A percentile compares a stretch with the other conserved stretches of the same genome.
phyloP scores from a whole-genome alignment of 2,113 vertebrate genomes.

The Gadus macrocephalus region DNA sequence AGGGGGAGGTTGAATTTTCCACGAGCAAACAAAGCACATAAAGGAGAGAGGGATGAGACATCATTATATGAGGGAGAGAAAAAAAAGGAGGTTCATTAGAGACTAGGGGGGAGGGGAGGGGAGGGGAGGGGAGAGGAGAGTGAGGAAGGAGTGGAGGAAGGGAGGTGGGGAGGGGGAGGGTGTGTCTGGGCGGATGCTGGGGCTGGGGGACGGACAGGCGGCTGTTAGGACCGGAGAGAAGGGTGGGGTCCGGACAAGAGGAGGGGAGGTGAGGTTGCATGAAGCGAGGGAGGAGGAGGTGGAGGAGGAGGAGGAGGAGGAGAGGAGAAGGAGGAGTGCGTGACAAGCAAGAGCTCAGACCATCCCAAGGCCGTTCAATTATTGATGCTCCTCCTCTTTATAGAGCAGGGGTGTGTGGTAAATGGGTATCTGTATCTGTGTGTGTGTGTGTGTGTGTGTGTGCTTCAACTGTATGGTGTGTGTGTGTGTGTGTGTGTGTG shows the following conservation, averaged over 20 bases:
- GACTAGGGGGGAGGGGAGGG: too few species aligned
- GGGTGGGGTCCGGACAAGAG: too few species aligned
- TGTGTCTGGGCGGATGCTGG: neutral
- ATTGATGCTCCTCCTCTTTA: constrained; percentile 67
- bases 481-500: constrained; percentile 28
- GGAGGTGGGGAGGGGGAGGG: neutral
- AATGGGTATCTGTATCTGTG: constrained; percentile 31
- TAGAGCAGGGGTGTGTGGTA: too few species aligned
- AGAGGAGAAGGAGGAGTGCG: constrained; percentile 3
- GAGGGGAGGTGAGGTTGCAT: too few species aligned
- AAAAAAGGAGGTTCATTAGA: too few species aligned
- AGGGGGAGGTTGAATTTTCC: too few species aligned
- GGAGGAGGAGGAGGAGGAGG: neutral
- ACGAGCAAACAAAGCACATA: too few species aligned
- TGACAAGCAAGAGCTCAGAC: constrained; percentile 54
- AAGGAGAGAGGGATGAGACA: too few species aligned
- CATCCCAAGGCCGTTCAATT: constrained; percentile 65
- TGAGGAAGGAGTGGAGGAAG: neutral
- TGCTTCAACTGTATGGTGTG: constrained; percentile 32
- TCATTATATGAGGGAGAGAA: too few species aligned
- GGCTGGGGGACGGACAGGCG: neutral
- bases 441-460: constrained; percentile 22
- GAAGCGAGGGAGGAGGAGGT: neutral
- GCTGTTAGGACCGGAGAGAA: constrained; percentile 1
- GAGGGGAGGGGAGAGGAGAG: too few species aligned